Evolutionary conservation across 2,797 vertebrate species (phyloP).

Genomic region (Eospalax fontanierii): DNA sequence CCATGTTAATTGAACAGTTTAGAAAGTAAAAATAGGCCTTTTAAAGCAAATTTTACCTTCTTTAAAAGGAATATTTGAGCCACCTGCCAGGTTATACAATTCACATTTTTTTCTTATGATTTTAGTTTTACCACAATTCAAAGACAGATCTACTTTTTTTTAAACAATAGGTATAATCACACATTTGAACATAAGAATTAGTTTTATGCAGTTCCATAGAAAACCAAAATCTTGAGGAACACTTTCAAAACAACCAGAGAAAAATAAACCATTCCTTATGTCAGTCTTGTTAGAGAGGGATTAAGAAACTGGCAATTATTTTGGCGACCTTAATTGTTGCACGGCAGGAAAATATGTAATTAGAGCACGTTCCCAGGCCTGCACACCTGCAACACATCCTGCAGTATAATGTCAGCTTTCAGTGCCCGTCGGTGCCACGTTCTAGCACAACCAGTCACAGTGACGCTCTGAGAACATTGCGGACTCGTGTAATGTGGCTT

Average conservation of each 20-base stretch:
- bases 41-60: slow-evolving; percentile 82
- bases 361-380: slow-evolving; percentile 95
- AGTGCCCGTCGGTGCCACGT: slow-evolving; percentile 95
- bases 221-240: slow-evolving; percentile 90
- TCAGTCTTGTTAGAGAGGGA: slow-evolving; percentile 94
- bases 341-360: slow-evolving; percentile 97
- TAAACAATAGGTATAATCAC: slow-evolving; percentile 90
- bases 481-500: slow-evolving; percentile 96
- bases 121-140: slow-evolving; percentile 87
- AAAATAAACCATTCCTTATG: slow-evolving; percentile 91
- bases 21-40: slow-evolving; percentile 78
- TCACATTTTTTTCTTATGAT: slow-evolving; percentile 87
- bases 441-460: slow-evolving; percentile 96
- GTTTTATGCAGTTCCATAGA: slow-evolving; percentile 87
- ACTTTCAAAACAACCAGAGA: slow-evolving; percentile 91
- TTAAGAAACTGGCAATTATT: slow-evolving; percentile 98
- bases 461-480: slow-evolving; percentile 98
- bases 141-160: slow-evolving; percentile 80
- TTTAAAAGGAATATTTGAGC: slow-evolving; percentile 83
- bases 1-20: slow-evolving; percentile 64
- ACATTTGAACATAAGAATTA: slow-evolving; percentile 89
- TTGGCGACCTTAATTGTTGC: slow-evolving; percentile 98
- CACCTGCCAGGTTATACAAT: slow-evolving; percentile 84
- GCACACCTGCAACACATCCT: slow-evolving; percentile 99
- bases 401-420: slow-evolving; percentile 97